Conservation (phyloP, 2,888 invertebrate species). For the Rhagophthalmus giganteus region DNA sequence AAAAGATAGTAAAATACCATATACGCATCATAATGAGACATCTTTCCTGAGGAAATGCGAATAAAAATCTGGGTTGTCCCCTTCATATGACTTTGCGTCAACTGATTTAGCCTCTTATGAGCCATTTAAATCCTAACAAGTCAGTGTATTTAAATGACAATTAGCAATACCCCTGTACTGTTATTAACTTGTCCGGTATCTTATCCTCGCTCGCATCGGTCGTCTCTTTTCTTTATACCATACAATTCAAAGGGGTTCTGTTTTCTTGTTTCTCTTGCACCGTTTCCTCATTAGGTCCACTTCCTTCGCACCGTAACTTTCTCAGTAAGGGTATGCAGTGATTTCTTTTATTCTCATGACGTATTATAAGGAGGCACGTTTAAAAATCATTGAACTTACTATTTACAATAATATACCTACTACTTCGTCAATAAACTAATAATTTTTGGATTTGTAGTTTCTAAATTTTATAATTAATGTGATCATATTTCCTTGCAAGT, state of each 20-base stretch:
- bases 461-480: no score
- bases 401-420: neutral
- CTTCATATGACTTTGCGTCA: conserved; percentile 36
- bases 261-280: conserved; percentile 22
- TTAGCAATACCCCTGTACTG: conserved; percentile 41
- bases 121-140: conserved; percentile 41
- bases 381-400: neutral
- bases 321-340: conserved; percentile 49
- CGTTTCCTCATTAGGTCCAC: conserved; percentile 53
- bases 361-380: conserved; percentile 10
- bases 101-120: conserved; percentile 33
- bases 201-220: conserved; percentile 27
- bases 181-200: conserved; percentile 45
- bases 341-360: conserved; percentile 51
- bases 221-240: conserved; percentile 13
- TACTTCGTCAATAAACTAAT: conserved; percentile 1
- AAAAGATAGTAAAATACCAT: conserved; percentile 12
- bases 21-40: conserved; percentile 8
- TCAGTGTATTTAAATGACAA: conserved; percentile 41
- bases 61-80: conserved; percentile 29
- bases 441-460: neutral
- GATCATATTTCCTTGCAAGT: no score
- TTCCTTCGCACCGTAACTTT: conserved; percentile 50
- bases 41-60: conserved; percentile 26
- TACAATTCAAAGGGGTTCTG: conserved; percentile 5